Conservation (phyloP, 2,888 invertebrate species). For the Nemurella pictetii region DNA sequence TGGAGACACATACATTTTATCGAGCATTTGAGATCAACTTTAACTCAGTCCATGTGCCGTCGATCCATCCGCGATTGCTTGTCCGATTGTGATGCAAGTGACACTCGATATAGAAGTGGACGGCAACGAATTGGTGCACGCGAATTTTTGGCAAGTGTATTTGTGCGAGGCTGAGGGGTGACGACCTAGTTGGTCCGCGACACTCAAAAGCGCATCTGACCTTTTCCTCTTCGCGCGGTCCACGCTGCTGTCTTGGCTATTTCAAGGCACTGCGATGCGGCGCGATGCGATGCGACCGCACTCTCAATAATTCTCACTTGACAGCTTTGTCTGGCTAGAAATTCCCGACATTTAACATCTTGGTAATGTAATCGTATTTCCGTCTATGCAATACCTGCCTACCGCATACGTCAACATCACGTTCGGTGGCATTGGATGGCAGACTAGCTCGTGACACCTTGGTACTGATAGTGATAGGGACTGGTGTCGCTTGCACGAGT, state of each 20-base stretch:
- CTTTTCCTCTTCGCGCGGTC: neutral
- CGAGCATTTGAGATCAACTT: too few relatives aligned
- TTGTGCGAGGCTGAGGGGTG: neutral
- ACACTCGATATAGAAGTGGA: too few relatives aligned
- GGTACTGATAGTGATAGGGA: too few relatives aligned
- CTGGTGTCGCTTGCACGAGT: too few relatives aligned
- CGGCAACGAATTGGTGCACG: too few relatives aligned
- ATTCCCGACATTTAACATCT: neutral
- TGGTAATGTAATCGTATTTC: neutral
- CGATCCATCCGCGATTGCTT: too few relatives aligned
- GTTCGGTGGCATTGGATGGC: too few relatives aligned
- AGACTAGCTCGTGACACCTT: too few relatives aligned
- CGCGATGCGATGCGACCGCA: neutral
- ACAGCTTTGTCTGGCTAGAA: neutral
- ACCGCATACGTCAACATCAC: too few relatives aligned
- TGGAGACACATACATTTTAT: too few relatives aligned
- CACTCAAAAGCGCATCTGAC: neutral
- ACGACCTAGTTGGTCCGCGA: neutral
- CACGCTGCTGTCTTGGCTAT: neutral
- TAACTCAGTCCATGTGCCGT: too few relatives aligned
- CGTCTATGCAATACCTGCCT: neutral
- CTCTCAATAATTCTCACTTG: neutral
- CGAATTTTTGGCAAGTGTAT: neutral
- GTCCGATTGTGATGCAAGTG: too few relatives aligned
- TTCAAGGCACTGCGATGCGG: slow-evolving; percentile 5